These are phyloP conservation scores for Melieria picta DNA, from an alignment of 2,888 invertebrate species.

Conservation along the genomic window DNA sequence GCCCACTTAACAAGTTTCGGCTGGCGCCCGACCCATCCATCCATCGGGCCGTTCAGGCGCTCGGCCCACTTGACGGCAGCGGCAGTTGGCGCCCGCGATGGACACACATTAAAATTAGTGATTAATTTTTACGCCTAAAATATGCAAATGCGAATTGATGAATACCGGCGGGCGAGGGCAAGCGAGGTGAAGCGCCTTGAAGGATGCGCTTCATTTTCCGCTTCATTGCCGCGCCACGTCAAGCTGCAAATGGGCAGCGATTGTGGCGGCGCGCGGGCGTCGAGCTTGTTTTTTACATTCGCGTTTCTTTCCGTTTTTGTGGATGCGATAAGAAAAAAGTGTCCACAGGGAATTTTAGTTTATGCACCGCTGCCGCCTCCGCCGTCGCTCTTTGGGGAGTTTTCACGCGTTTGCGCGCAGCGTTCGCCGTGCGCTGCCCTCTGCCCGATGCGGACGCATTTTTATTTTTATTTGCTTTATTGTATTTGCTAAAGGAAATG, in stretches of 20 bases:
- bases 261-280: too few species aligned
- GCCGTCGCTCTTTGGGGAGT: conserved; percentile 18
- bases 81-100: neutral
- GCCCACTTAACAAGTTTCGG: conserved; percentile 61
- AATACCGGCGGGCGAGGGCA: conserved; percentile 45
- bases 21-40: neutral
- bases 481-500: conserved; percentile 22
- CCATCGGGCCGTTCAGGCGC: conserved; percentile 1
- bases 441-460: conserved; percentile 38
- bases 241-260: neutral
- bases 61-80: neutral
- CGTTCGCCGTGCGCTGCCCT: too few species aligned
- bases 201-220: conserved; percentile 55
- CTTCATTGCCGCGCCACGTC: conserved; percentile 36
- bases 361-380: neutral
- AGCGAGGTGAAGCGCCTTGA: conserved; percentile 45
- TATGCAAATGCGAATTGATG: conserved; percentile 64
- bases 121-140: conserved; percentile 64
- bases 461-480: conserved; percentile 28
- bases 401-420: conserved; percentile 11
- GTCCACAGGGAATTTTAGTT: conserved; percentile 54
- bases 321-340: conserved; percentile 33
- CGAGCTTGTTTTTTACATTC: conserved; percentile 3
- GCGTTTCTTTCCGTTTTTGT: conserved; percentile 1
- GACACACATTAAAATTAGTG: conserved; percentile 63